Percentiles rank a stretch among this genome's conserved stretches.
phyloP scores from a whole-genome alignment of 1,140 invertebrate species.

The Myzus persicae region DNA sequence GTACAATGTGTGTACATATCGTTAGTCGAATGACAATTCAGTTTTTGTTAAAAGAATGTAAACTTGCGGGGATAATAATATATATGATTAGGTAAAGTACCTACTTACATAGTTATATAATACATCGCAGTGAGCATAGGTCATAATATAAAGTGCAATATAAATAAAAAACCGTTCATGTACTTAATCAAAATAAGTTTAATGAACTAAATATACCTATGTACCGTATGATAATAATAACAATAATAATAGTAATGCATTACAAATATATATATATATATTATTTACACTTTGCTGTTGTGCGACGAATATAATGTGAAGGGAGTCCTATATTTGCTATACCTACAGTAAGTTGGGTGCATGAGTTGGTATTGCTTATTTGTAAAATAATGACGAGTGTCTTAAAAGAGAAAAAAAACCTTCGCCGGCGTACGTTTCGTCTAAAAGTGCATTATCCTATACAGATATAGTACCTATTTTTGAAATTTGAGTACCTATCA shows the following conservation, averaged over 20 bases:
- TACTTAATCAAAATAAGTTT: neutral
- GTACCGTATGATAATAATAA: neutral
- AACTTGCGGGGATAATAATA: neutral
- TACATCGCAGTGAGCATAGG: neutral
- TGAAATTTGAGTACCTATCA: neutral
- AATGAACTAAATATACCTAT: neutral
- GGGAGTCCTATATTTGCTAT: neutral
- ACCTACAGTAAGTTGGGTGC: neutral
- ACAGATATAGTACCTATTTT: neutral
- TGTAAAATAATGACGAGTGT: neutral
- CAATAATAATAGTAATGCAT: neutral
- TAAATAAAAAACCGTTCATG: neutral
- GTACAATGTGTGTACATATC: neutral
- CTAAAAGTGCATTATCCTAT: neutral
- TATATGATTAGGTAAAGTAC: neutral
- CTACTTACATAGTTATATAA: neutral
- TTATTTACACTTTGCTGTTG: neutral
- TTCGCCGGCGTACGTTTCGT: neutral
- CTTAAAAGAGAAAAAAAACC: neutral
- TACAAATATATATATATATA: neutral
- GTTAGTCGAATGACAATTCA: conserved; percentile 21
- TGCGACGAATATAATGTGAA: too few species aligned
- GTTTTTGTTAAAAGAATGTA: neutral
- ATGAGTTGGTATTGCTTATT: neutral
- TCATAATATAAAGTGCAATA: neutral